Evolutionary conservation across 2,797 vertebrate genomes (phyloP), one percentile per base, ranked within the genome.

Genomic region (Dermochelys coriacea): DNA sequence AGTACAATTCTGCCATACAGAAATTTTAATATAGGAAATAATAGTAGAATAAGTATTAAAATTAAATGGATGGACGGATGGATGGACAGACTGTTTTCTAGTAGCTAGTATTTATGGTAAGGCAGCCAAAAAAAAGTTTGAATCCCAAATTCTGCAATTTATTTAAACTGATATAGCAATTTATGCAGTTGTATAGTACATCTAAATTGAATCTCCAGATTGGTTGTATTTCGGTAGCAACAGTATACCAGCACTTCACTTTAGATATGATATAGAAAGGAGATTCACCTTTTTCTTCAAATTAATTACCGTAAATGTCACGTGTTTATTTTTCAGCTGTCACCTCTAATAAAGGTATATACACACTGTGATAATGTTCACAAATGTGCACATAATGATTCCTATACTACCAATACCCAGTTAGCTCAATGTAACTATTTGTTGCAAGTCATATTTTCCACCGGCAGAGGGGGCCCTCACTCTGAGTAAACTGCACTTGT

Each of bases 391-490:
- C 85, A 27, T 27, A 74, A 16, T 61, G 59, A 61, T 25, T 25
- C 0, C 5, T 86, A 50, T 68, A 9, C 85, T 57, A 37, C 82
- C 81, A 86, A 3, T 0, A 0, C 90, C 45, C 59, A 6, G 75
- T 95, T 31, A n/a, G n/a, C 55, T 78, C 85, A 82, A 52, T 2
- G 2, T 50, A 81, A 82, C 78, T 81, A 55, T 79, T 64, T 49
- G 75, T 75, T 85, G 86, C 87, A 88, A 91, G 81, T 89, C 47
- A 3, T 88, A 0, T 27, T 94, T 96, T 95, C 82, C 94, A 82
- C 96, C 97, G 97, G 95, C 86, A 96, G 96, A 96, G 95, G 96
- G 96, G 77, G 96, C 95, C 57, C 97, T 95, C 64, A 52, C 85
- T 88, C 94, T 83, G 45, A 71, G 85, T 54, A 88, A 93, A 93